These are phyloP conservation scores for Drosophila parvula DNA, from an alignment of 1,140 invertebrate species.

Conservation along the genomic window DNA sequence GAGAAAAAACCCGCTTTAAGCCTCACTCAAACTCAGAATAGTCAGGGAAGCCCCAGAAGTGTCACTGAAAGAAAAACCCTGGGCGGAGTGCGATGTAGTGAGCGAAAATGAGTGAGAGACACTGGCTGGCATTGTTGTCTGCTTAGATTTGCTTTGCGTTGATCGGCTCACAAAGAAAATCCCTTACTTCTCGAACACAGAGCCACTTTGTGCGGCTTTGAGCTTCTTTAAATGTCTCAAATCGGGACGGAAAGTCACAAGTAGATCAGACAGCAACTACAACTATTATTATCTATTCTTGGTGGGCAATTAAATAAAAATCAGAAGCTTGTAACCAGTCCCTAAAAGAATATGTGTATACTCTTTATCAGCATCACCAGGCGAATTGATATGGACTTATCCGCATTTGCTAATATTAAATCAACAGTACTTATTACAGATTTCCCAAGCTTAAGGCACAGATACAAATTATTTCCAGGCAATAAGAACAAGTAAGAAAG, in stretches of 20 bases:
- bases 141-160: not conserved
- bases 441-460: no score
- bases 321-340: not conserved
- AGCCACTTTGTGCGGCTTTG: constrained; percentile 19
- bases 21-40: constrained; percentile 24
- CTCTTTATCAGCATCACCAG: not conserved
- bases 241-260: not conserved
- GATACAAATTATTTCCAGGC: no score
- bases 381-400: not conserved
- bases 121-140: constrained; percentile 38
- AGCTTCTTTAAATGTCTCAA: constrained; percentile 4
- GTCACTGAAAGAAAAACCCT: constrained; percentile 44
- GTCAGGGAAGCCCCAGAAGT: constrained; percentile 52
- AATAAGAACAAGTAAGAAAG: no score
- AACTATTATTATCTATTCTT: not conserved
- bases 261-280: not conserved
- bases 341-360: not conserved
- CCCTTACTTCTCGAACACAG: constrained; percentile 17
- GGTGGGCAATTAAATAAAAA: not conserved
- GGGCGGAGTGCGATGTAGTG: not conserved
- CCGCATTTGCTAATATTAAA: no score
- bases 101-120: constrained; percentile 18
- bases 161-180: constrained; percentile 38
- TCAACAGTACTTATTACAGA: no score
- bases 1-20: constrained; percentile 44